Evolutionary conservation across 1,140 invertebrate species (phyloP), one percentile per base, ranked within the genome.

Genomic region (Panagrolaimus sp.): DNA sequence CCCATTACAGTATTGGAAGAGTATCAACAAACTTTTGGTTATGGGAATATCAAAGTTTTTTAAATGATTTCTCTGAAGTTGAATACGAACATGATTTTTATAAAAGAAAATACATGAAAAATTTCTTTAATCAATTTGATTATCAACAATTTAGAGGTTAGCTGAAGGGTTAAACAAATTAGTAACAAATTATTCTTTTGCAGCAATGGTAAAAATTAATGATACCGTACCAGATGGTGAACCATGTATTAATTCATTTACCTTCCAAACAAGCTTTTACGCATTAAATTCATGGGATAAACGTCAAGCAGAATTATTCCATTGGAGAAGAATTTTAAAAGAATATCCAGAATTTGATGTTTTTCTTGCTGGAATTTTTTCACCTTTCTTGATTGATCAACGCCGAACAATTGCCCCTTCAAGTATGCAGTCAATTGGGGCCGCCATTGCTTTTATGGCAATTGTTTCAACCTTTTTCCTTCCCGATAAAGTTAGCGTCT

Each of bases 391-490:
- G 12, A 82, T 82, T 67, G 80, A 82, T 68, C 80, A 82, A 72
- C 75, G 80, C 9, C 67, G 71, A 52, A 81, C 81, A 21, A 82
- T 82, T 58, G 80, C 80, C 1, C 80, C 80, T 12, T 79, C 82
- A n/a, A 73, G 70, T 47, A 82, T 82, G 80, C 80, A 82, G 70
- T 78, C 77, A n/a, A 79, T 83, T 63, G 81, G 81, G 17, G 83
- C 73, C 2, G 80, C 81, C 7, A 78, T 78, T 43, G 79, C 76
- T 17, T 81, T 83, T 58, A 82, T 82, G 80, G 75, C 80, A 28
- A 62, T 77, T 26, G 82, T 83, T 65, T 81, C 80, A 2, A 65
- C 79, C 43, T 80, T 82, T 63, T 82, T 82, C 74, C 68, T 82
- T 12, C 80, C 80, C 15, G 80, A 82, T 64, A 47, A 21, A 67